Evolutionary conservation across 2,797 vertebrate genomes (phyloP).

Genomic region (Urocyon cinereoargenteus): DNA sequence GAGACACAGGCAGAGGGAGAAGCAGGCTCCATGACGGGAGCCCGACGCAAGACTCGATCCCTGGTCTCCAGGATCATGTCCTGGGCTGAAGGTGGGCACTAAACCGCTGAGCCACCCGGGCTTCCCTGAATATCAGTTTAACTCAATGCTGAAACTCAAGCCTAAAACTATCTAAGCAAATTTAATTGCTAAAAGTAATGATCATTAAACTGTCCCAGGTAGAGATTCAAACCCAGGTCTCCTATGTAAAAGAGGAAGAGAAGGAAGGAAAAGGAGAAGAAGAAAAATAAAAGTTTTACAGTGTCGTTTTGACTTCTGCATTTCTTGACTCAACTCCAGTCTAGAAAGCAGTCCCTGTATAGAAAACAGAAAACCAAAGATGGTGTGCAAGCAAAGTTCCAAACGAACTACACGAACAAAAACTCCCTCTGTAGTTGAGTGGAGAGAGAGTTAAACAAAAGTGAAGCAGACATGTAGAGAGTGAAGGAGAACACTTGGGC

Average conservation of each 20-base stretch:
- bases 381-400: neutral
- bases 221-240: neutral
- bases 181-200: neutral
- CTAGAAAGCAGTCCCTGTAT: neutral
- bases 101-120: too few relatives aligned
- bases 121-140: too few relatives aligned
- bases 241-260: neutral
- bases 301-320: neutral
- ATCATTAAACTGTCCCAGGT: neutral
- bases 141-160: neutral
- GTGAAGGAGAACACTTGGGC: neutral
- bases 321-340: neutral
- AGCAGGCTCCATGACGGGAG: too few relatives aligned
- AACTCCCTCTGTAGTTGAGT: neutral
- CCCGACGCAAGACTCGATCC: too few relatives aligned
- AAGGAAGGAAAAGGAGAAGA: neutral
- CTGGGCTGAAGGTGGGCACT: too few relatives aligned
- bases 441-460: neutral
- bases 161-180: conserved; percentile 1
- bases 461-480: neutral
- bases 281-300: neutral
- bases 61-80: too few relatives aligned
- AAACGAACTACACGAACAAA: neutral
- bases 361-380: neutral
- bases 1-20: too few relatives aligned